Evolutionary conservation across 2,888 invertebrate species (phyloP), one percentile per base, ranked within the genome.

Genomic region (Callyntrura guangdongensis): DNA sequence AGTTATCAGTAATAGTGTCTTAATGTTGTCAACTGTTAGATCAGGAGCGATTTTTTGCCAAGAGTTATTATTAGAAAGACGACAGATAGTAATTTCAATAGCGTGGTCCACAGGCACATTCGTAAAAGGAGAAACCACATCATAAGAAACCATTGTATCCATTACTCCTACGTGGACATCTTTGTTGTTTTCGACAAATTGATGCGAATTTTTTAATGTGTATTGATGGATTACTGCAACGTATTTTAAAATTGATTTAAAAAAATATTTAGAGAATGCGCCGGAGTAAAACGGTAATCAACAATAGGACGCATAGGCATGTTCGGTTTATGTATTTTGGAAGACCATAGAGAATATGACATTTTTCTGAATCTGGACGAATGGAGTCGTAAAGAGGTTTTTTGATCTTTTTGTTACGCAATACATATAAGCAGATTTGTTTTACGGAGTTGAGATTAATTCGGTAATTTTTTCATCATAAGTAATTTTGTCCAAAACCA

Each of bases 291-390:
- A 11, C 79, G 45, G 53, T 45, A 86, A 47, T 86, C 74, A 14
- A 74, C 77, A 56, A 86, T 53, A 9, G 74, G 86, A 20, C 86
- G 53, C 17, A 86, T 17, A 61, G 86, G 86, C 20, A 84, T 45
- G 14, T 53, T 17, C 4, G 20, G 0, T 67, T 77, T 53, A 25
- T 79, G 27, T 11, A 61, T 61, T 83, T 83, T 27, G 83, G 83
- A n/a, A 45, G 12, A 0, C 84, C 84, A 49, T 84, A 84, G 0
- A 84, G 27, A 17, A 82, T 61, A 61, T 59, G 82, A 61, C 27
- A 56, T 61, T 82, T 59, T n/a, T n/a, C 25, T 9, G 49, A 12
- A 0, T 53, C n/a, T 0, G 17, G 56, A 17, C 17, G n/a, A n/a
- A n/a, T 59, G 9, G n/a, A 22, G 1, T 49, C 17, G 36, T 25